Evolutionary conservation across 2,888 invertebrate species (phyloP).

Genomic region (Pinctada fucata): DNA sequence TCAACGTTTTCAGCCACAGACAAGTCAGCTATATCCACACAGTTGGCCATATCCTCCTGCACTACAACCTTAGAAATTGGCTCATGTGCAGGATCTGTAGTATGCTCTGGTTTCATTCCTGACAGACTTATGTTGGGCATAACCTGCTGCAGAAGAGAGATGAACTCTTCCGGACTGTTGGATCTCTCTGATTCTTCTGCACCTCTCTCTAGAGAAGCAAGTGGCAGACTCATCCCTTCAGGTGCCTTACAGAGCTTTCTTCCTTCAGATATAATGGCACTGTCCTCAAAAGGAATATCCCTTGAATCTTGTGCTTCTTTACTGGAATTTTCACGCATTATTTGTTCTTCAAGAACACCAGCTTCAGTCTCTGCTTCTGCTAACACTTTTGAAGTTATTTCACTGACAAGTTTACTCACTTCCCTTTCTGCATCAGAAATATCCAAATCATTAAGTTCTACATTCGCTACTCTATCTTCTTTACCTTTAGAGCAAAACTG

Average conservation of each 20-base stretch:
- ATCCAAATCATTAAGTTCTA: not conserved
- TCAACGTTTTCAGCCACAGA: constrained; percentile 21
- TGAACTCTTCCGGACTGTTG: not conserved
- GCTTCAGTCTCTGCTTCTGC: not conserved
- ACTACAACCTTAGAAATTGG: not conserved
- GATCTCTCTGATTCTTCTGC: not conserved
- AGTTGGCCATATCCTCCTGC: not conserved
- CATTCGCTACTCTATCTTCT: not conserved
- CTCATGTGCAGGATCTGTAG: not conserved
- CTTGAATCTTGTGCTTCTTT: not conserved
- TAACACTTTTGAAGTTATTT: not conserved
- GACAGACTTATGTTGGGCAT: constrained; percentile 14
- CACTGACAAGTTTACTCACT: not conserved
- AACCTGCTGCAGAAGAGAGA: constrained; percentile 19
- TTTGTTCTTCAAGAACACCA: not conserved
- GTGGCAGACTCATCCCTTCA: not conserved
- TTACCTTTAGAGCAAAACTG: too few species aligned
- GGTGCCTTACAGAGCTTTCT: not conserved
- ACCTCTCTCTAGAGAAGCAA: not conserved
- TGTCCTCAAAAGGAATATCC: not conserved
- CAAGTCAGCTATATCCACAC: constrained; percentile 10
- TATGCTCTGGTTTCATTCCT: not conserved
- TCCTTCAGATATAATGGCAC: constrained; percentile 17
- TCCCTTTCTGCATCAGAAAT: not conserved
- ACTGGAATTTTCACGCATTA: not conserved